Evolutionary conservation across 2,797 vertebrate genomes (phyloP).

Genomic region (Agapornis canus): DNA sequence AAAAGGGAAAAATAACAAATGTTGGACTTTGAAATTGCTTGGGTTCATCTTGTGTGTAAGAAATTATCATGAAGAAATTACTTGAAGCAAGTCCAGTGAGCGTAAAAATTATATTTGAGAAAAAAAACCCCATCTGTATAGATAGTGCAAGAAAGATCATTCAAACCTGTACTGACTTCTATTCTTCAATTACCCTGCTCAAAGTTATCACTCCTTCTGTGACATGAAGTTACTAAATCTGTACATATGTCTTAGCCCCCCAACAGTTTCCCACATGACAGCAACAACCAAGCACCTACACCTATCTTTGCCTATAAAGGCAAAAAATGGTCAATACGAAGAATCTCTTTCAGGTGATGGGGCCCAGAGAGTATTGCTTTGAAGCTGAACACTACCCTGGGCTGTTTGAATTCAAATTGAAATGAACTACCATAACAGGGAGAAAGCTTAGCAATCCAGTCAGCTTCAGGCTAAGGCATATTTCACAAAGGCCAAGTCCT

Average conservation of each 20-base stretch:
- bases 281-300: neutral
- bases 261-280: neutral
- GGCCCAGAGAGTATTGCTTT: neutral
- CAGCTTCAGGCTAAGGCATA: neutral
- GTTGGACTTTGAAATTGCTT: neutral
- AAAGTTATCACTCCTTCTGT: neutral
- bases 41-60: neutral
- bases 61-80: neutral
- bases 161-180: neutral
- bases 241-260: neutral
- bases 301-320: neutral
- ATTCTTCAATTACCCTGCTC: neutral
- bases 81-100: neutral
- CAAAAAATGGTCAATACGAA: neutral
- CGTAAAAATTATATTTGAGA: neutral
- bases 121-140: neutral
- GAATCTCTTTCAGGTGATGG: neutral
- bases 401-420: neutral
- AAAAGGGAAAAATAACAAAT: neutral
- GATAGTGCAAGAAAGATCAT: neutral
- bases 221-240: neutral
- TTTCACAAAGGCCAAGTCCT: conserved; percentile 1
- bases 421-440: neutral
- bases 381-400: neutral
- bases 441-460: neutral